Evolutionary conservation across 2,888 invertebrate genomes (phyloP).

Genomic region (Entomobrya multifasciata): DNA sequence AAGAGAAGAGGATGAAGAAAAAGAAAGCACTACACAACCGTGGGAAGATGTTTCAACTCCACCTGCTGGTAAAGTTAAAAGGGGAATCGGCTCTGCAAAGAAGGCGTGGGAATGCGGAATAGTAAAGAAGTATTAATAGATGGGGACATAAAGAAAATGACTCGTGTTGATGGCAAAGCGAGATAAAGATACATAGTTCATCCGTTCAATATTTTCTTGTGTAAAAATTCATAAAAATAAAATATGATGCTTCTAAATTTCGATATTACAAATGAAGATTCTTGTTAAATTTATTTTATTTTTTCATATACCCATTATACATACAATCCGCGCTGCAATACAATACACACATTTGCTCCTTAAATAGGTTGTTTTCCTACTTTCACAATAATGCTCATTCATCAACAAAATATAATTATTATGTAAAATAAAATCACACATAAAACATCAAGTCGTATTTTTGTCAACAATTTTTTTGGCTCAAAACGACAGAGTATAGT

Average conservation of each 20-base stretch:
- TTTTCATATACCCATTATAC: conserved; percentile 12
- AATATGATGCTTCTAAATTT: no score
- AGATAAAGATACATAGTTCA: neutral
- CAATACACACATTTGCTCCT: neutral
- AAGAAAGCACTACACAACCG: neutral
- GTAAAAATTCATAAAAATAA: neutral
- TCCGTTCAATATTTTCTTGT: no score
- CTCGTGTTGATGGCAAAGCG: neutral
- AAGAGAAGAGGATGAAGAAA: neutral
- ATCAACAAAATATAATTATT: conserved; percentile 63
- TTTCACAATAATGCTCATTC: neutral
- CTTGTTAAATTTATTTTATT: conserved; percentile 10
- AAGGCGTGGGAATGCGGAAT: neutral
- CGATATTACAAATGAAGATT: neutral
- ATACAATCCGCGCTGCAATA: neutral
- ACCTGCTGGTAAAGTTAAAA: neutral
- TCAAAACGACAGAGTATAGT: neutral
- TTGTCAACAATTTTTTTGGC: no score
- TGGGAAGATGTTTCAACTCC: neutral
- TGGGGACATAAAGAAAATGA: neutral
- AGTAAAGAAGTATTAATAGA: neutral
- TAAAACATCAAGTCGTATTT: conserved; percentile 49
- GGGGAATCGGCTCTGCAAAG: neutral
- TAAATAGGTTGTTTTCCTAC: neutral
- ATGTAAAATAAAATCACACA: conserved; percentile 69